phyloP scores from a whole-genome alignment of 2,113 vertebrate species.

The sheep (Ovis aries) region ARS-UI_Ramb_v3.0 NC_056065.1:73680501-73681000 shows the following conservation, averaged over 20 bases:
- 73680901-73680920: neutral
- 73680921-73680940: neutral
- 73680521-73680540: neutral
- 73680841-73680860: neutral
- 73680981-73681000: neutral
- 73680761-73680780: neutral
- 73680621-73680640: neutral
- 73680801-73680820: neutral
- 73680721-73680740: neutral
- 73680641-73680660: neutral
- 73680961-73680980: neutral
- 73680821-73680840: neutral
- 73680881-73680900: neutral
- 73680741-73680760: neutral
- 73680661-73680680: neutral
- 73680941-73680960: neutral
- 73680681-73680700: neutral
- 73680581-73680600: neutral
- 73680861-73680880: neutral
- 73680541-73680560: neutral
- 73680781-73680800: neutral
- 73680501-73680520: neutral
- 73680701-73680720: neutral
- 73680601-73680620: neutral
- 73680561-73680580: neutral